Percentiles rank a stretch among this genome's conserved stretches.
phyloP scores from a whole-genome alignment of 2,113 vertebrate species.

The Myxocyprinus asiaticus region DNA sequence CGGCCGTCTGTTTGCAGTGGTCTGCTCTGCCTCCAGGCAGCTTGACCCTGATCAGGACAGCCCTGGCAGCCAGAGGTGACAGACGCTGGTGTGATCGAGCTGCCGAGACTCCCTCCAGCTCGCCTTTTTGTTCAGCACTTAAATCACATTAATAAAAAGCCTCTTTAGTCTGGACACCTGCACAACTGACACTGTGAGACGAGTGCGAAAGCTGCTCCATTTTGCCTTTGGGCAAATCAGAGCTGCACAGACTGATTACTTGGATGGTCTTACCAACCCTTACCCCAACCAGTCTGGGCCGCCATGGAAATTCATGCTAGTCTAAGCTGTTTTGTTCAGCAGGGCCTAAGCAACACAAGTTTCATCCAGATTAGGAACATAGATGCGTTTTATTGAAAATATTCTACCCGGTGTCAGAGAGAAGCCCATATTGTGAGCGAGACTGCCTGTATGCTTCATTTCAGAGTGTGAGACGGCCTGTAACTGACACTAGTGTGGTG shows the following conservation, averaged over 20 bases:
- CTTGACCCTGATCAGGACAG: conserved; percentile 3
- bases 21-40: not conserved
- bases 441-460: not conserved
- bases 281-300: too few relatives aligned
- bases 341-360: too few relatives aligned
- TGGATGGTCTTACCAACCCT: too few relatives aligned
- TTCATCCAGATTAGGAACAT: too few relatives aligned
- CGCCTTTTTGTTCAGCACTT: conserved; percentile 38
- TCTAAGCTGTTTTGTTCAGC: too few relatives aligned
- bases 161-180: conserved; percentile 50
- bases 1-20: not conserved
- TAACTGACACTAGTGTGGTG: not conserved
- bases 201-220: conserved; percentile 17
- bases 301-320: too few relatives aligned
- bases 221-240: conserved; percentile 18
- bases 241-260: not conserved
- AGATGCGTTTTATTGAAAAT: not conserved
- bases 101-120: conserved; percentile 39
- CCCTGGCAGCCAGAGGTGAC: conserved; percentile 40
- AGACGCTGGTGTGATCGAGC: conserved; percentile 25
- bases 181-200: conserved; percentile 43
- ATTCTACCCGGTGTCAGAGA: not conserved
- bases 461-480: conserved; percentile 4
- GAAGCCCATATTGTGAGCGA: not conserved
- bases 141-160: conserved; percentile 34